Evolutionary conservation across 2,113 vertebrate species (phyloP).

Genomic region (Oryzias javanicus): DNA sequence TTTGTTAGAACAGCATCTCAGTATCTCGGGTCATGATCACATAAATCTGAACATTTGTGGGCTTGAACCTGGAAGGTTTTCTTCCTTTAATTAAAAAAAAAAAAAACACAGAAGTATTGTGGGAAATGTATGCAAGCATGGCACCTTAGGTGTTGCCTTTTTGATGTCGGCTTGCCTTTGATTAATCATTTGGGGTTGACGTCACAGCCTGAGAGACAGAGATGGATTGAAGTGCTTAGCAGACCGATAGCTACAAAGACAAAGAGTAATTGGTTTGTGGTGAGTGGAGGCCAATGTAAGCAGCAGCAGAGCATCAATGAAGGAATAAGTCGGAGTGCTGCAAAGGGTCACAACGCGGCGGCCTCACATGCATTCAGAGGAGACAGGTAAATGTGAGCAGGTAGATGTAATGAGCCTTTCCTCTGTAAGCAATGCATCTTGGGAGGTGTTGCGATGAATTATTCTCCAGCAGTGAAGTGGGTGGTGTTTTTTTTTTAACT

Average conservation of each 20-base stretch:
- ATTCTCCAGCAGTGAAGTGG: slow-evolving; percentile 53
- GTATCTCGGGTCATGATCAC: no score
- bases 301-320: slow-evolving; percentile 72
- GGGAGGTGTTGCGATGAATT: slow-evolving; percentile 54
- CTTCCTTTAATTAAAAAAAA: slow-evolving; percentile 23
- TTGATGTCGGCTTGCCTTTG: slow-evolving; percentile 52
- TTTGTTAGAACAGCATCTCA: no score
- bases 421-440: slow-evolving; percentile 39
- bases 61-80: no score
- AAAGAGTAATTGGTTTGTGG: slow-evolving; percentile 80
- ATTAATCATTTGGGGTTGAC: slow-evolving; percentile 66
- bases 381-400: slow-evolving; percentile 63
- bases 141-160: slow-evolving; percentile 55
- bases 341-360: slow-evolving; percentile 62
- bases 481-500: slow-evolving; percentile 38
- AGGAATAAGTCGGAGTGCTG: slow-evolving; percentile 57
- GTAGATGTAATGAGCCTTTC: slow-evolving; percentile 45
- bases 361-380: slow-evolving; percentile 60
- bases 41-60: no score
- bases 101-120: slow-evolving; percentile 20
- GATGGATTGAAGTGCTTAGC: slow-evolving; percentile 80
- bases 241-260: slow-evolving; percentile 74
- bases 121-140: slow-evolving; percentile 46
- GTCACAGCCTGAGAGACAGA: slow-evolving; percentile 78
- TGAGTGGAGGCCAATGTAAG: slow-evolving; percentile 71